Evolutionary conservation across 2,888 invertebrate genomes (phyloP).

Genomic region (Dasypolia templi): DNA sequence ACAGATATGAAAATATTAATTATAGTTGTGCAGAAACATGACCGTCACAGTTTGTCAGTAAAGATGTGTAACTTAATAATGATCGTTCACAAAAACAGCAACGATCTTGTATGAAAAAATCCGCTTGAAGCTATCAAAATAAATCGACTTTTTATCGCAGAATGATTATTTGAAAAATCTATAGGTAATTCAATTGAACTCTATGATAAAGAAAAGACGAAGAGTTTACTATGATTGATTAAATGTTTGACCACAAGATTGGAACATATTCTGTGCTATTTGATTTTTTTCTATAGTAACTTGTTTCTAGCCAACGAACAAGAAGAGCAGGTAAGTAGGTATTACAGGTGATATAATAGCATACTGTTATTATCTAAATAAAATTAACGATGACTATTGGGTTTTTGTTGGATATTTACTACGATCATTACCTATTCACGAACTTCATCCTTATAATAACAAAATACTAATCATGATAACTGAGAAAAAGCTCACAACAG

Average conservation of each 20-base stretch:
- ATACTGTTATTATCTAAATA: conserved; percentile 18
- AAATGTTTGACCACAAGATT: conserved; percentile 53
- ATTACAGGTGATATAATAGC: conserved; percentile 12
- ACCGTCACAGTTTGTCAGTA: conserved; percentile 70
- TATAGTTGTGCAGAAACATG: conserved; percentile 65
- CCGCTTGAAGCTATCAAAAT: conserved; percentile 64
- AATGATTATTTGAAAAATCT: conserved; percentile 51
- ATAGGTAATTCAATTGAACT: conserved; percentile 47
- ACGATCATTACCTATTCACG: background rate
- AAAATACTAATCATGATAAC: background rate
- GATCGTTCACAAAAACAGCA: conserved; percentile 64
- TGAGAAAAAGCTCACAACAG: background rate
- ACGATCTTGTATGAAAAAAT: conserved; percentile 56
- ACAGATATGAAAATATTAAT: conserved; percentile 68
- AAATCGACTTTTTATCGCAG: conserved; percentile 60
- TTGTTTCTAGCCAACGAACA: conserved; percentile 1
- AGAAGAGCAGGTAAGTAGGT: background rate
- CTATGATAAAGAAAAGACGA: conserved; percentile 29
- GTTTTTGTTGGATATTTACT: conserved; percentile 15
- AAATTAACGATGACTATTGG: conserved; percentile 16
- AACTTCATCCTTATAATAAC: conserved; percentile 2
- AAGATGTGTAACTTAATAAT: conserved; percentile 72
- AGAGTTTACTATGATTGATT: conserved; percentile 49
- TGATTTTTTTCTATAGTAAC: conserved; percentile 23
- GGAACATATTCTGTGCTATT: conserved; percentile 24